Evolutionary conservation across 2,113 vertebrate species (phyloP), one percentile per base, ranked within the genome.

Genomic region (Cygnus atratus): DNA sequence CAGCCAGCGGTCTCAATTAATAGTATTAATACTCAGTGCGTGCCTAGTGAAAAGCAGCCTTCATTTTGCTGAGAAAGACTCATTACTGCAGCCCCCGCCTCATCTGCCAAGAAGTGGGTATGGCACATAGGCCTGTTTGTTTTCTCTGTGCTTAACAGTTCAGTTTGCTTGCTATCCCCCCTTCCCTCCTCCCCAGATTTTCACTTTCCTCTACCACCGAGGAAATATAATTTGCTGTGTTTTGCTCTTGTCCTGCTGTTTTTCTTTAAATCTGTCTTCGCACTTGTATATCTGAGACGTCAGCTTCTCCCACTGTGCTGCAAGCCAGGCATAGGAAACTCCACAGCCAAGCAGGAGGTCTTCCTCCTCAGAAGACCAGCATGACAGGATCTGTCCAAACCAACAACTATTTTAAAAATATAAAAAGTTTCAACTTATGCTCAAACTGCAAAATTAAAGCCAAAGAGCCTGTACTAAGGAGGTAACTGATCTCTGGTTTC

Each of bases 111-210:
- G 28, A 31, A 84, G n/a, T 0, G 1, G 12, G 9, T 8, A 16
- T 0, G 0, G 6, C 68, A 43, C 0, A 1, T 19, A 71, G 26
- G 4, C 28, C 43, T 80, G 6, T 26, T 33, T 80, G 11, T 70
- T 75, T 75, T 54, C 15, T 65, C 10, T 59, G 29, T 37, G 33
- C 22, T 71, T 61, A 37, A 17, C 11, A 52, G 19, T 50, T 71
- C 48, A 21, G 24, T 28, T 85, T 41, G 43, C 10, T 78, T 46
- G 13, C 16, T 79, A 9, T 3, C 24, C 22, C 10, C 22, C 28
- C 20, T 22, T 11, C 20, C 46, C 5, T 39, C 8, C 44, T 18
- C 20, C 39, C 17, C 28, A 11, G 6, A 39, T 68, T 29, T 73
- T 44, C 43, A 16, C 37, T 48, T 58, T 70, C 10, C 13, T 25